A percentile compares a stretch with the other conserved stretches of the same genome.
Conservation (phyloP, 2,888 invertebrate genomes). For the Drosophila greeni region DNA sequence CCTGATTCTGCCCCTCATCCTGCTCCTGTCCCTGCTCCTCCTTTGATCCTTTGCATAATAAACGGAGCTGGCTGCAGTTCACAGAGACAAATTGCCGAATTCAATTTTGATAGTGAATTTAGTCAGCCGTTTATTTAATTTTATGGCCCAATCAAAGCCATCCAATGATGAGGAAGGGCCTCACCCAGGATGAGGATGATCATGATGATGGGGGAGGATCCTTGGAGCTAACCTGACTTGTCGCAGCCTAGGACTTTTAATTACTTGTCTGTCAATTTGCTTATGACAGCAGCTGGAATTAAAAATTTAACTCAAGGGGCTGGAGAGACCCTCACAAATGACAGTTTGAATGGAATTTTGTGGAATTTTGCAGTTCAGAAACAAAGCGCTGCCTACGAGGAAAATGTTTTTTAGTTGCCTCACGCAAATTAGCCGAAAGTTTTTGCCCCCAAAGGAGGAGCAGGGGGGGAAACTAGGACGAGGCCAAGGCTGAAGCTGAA, state of each 20-base stretch:
- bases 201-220: neutral
- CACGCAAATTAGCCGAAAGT: conserved; percentile 69
- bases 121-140: conserved; percentile 67
- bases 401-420: conserved; percentile 62
- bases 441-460: conserved; percentile 29
- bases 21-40: neutral
- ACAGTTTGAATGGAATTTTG: conserved; percentile 66
- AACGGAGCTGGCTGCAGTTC: conserved; percentile 46
- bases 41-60: conserved; percentile 58
- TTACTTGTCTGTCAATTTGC: conserved; percentile 65
- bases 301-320: conserved; percentile 46
- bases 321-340: conserved; percentile 56
- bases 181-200: neutral
- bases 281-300: conserved; percentile 44
- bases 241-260: conserved; percentile 50
- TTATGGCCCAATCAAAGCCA: conserved; percentile 53
- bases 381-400: conserved; percentile 44
- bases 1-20: neutral
- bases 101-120: conserved; percentile 72
- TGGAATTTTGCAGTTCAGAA: conserved; percentile 52
- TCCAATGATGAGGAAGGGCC: conserved; percentile 4
- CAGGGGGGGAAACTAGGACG: neutral
- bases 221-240: conserved; percentile 7
- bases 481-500: conserved; percentile 11
- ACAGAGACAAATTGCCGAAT: conserved; percentile 70